Evolutionary conservation across 2,113 vertebrate species (phyloP), one percentile per base, ranked within the genome.

Genomic region (Rallus limicola): DNA sequence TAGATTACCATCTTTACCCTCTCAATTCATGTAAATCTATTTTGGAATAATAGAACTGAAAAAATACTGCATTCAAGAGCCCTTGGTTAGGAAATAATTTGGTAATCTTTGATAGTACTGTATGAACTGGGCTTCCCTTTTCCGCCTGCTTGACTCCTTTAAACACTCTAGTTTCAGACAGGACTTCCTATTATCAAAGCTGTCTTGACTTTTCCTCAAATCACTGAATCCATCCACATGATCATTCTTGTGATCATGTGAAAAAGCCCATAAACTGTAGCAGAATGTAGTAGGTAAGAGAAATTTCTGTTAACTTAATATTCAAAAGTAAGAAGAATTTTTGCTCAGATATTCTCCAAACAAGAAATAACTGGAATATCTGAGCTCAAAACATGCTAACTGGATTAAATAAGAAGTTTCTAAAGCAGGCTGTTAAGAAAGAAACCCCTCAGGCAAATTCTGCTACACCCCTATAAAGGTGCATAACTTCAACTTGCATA

Each of bases 401-500:
- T 13, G 10, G 3, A 21, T 53, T 82, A 82, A 90, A 31, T 1
- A n/a, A 0, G 4, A 69, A 14, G 14, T 24, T 90, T 76, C 44
- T 69, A 28, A 88, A 88, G 28, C 4, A 52, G 34, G 11, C 10
- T 12, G 26, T 44, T 70, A 29, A 31, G 18, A 63, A 74, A 67
- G 19, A 53, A 69, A 68, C 46, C 26, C 23, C 6, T 29, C 7
- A 8, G 13, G 6, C 1, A 82, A 83, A 71, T 11, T 48, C 13
- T 72, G 11, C 3, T 28, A 34, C 26, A 52, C 14, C 6, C 12
- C 67, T 25, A 46, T 42, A 20, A 42, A 56, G 25, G 11, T 59
- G n/a, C n/a, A 55, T 71, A 50, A n/a, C 4, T 16, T 63, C 23
- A 69, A 25, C 13, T 33, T n/a, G 59, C 0, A 0, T 20, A n/a